These are phyloP conservation scores for Rhopalosiphum padi DNA, from an alignment of 1,140 invertebrate species.

Conservation along the genomic window DNA sequence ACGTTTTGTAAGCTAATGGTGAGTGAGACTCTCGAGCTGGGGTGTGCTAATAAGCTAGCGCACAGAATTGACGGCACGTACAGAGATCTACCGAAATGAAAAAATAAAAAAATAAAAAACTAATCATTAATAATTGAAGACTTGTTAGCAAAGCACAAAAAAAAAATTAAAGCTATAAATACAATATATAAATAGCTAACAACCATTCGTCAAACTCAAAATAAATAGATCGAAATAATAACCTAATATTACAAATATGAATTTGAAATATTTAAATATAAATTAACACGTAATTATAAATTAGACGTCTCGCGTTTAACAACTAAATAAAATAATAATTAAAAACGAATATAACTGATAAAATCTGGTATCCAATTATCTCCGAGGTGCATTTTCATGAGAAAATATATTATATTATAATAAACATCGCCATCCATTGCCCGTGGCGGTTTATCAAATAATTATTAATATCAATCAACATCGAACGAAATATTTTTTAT, in stretches of 20 bases:
- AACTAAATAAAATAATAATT: background rate
- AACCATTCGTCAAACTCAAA: background rate
- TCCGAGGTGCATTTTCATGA: background rate
- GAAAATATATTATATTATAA: background rate
- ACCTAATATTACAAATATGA: background rate
- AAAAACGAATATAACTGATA: conserved; percentile 17
- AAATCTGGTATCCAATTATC: conserved; percentile 11
- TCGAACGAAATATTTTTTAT: background rate
- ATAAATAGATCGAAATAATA: background rate
- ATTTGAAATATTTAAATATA: background rate
- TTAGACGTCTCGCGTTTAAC: background rate
- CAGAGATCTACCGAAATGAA: too few species aligned
- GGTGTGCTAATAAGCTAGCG: too few species aligned
- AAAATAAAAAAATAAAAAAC: too few species aligned
- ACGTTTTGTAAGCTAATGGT: background rate
- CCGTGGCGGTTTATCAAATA: background rate
- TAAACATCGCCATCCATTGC: background rate
- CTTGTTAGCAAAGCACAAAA: too few species aligned
- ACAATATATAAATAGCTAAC: background rate
- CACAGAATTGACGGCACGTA: too few species aligned
- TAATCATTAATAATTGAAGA: too few species aligned
- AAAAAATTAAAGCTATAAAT: too few species aligned
- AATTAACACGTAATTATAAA: conserved; percentile 9
- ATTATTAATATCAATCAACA: background rate
- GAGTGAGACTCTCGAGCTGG: background rate